Base-by-base conservation (phyloP, 2,113 vertebrate species). In the Triplophysa rosa region DNA sequence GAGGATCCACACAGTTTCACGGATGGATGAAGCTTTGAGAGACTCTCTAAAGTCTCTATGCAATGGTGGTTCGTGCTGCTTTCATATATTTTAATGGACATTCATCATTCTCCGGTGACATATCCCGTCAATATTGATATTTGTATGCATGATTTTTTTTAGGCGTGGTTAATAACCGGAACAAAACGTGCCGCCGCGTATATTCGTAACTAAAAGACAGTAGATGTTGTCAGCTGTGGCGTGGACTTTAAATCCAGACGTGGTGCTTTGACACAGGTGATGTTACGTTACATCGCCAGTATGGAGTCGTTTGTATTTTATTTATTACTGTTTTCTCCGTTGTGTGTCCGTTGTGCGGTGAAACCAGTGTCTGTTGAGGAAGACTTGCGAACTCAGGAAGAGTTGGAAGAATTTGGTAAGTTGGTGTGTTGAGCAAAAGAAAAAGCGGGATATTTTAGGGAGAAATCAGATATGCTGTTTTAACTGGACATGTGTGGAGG, bases 321-420 rank as follows among this genome's bases (percentile, higher is more conserved):
- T 70, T 37, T 23, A 16, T 3, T 87, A 19, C 6, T 72, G 1
- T 61, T 80, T 47, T 84, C 71, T 42, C 84, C 88, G n/a, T 88
- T 61, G 11, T 90, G 76, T 84, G 85, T 89, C 64, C 74, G 84
- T 49, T 54, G 86, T 67, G 90, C 88, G 0, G 8, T 87, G 45
- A 90, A 80, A 5, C 67, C 88, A 2, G 84, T 69, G 62, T 37
- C 71, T 21, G 42, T 23, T 1, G n/a, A 47, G 49, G 83, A 86
- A 7, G 62, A 82, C 21, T 9, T n/a, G 59, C 65, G 19, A 2
- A 83, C 16, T 17, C 68, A 42, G 21, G 84, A 90, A 80, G 79
- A 86, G 62, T 73, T 59, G 23, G 79, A 79, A 0, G 90, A 91
- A 24, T 85, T 91, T 3, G 90, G 91, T 92, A 64, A 89, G 87